Conservation (phyloP, 1,140 invertebrate species). For the Lordiphosa clarofinis region DNA sequence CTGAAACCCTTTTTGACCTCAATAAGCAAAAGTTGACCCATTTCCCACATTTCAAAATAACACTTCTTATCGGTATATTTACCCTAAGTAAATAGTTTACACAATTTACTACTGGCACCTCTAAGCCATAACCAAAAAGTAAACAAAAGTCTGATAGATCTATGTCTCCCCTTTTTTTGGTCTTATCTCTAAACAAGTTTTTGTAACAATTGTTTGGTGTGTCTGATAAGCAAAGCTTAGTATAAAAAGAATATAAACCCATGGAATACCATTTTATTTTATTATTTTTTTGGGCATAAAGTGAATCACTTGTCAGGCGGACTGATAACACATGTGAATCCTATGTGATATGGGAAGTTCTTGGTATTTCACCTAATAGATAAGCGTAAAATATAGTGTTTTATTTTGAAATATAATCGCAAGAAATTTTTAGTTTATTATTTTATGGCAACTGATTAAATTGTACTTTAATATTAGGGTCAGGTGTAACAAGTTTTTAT, state of each 20-base stretch:
- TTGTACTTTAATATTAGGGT: no score
- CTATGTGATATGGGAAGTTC: background rate
- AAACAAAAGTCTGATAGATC: conserved; percentile 12
- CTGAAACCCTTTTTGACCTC: background rate
- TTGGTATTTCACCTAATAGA: no score
- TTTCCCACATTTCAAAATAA: conserved; percentile 17
- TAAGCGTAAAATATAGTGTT: no score
- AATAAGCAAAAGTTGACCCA: conserved; percentile 8
- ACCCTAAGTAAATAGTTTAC: conserved; percentile 10
- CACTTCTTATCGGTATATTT: conserved; percentile 11
- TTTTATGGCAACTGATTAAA: no score
- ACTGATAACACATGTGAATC: conserved; percentile 22
- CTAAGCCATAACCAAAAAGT: conserved; percentile 7
- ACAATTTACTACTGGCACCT: conserved; percentile 4
- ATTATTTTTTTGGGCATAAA: conserved; percentile 30
- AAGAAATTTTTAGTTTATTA: no score
- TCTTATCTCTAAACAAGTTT: conserved; percentile 34
- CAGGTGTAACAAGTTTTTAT: no score
- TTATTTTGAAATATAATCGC: no score
- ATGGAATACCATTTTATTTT: conserved; percentile 18
- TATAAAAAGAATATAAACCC: conserved; percentile 11
- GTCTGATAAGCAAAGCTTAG: conserved; percentile 24
- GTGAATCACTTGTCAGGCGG: conserved; percentile 23
- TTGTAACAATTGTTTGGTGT: conserved; percentile 19
- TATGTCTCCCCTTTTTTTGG: background rate